Percentiles rank a stretch among this genome's conserved stretches.
phyloP scores from a whole-genome alignment of 1,140 invertebrate species.

The Steinernema feltiae region DNA sequence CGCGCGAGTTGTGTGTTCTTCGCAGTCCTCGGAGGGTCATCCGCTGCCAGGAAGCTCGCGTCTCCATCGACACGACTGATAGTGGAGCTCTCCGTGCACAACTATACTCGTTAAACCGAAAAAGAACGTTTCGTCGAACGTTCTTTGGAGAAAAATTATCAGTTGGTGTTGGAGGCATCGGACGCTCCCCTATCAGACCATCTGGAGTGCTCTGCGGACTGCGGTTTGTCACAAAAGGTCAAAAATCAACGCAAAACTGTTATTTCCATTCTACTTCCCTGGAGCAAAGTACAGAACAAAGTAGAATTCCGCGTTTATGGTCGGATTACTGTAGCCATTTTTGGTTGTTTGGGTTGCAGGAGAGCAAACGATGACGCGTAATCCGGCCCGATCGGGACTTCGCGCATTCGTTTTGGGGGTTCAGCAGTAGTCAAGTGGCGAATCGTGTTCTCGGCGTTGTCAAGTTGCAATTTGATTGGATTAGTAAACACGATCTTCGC shows the following conservation, averaged over 20 bases:
- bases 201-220: not conserved
- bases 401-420: not conserved
- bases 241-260: not conserved
- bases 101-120: not conserved
- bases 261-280: too few relatives aligned
- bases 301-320: too few relatives aligned
- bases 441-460: slow-evolving; percentile 3
- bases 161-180: not conserved
- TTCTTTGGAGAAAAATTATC: not conserved
- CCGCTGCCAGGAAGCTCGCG: too few relatives aligned
- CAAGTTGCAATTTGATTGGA: slow-evolving; percentile 15
- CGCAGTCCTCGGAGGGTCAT: slow-evolving; percentile 3
- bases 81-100: not conserved
- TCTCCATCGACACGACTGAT: not conserved
- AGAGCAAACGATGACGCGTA: not conserved
- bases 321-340: too few relatives aligned
- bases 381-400: not conserved
- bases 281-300: too few relatives aligned
- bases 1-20: slow-evolving; percentile 15
- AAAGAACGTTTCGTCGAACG: not conserved
- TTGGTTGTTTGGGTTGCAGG: not conserved
- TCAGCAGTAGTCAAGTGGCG: not conserved
- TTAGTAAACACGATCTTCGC: slow-evolving; percentile 7
- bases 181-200: not conserved
- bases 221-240: not conserved